Base-by-base conservation (phyloP, 2,113 vertebrate genomes). In the Triplophysa rosa region DNA sequence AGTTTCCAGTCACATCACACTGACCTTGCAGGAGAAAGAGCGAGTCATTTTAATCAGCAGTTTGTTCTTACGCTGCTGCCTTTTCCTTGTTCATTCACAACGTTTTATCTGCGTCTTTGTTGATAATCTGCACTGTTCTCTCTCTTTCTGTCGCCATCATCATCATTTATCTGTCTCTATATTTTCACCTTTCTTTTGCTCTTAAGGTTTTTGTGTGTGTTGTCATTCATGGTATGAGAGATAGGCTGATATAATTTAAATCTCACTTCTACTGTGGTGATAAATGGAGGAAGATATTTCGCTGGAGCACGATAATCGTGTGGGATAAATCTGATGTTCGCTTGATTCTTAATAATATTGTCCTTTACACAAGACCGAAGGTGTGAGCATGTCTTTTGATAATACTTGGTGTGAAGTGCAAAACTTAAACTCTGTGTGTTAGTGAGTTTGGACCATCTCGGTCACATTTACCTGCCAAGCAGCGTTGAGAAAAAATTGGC, bases 31-130 rank as follows among this genome's bases (percentile, higher is more conserved):
- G 80, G 88, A 82, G 77, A 71, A 74, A 78, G 52, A 87, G 78
- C 77, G 75, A 86, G 78, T 90, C 88, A 89, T 89, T 90, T 90
- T 89, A 89, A 88, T 70, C 84, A 54, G 78, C 11, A 29, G 2
- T 33, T 61, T 4, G 23, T 47, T 59, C 40, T 33, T 81, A 86
- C 82, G 88, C 83, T 54, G 62, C 73, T 82, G 80, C 73, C 80
- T 82, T 88, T 84, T 33, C 17, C 29, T 47, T 56, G 3, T 19
- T 56, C 16, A 8, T 19, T 56, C 33, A 6, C 33, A 6, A 33
- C 4, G 0, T 54, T 17, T 54, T 54, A 16, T 19, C 40, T 64
- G n/a, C 23, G 9, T 23, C 29, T 79, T 11, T 56, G 0, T 14
- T 33, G 19, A 17, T 13, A 58, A 52, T 33, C 19, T 26, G 10